Evolutionary conservation across 2,113 vertebrate genomes (phyloP), one percentile per base, ranked within the genome.

Genomic region (Phyllostomus discolor): DNA sequence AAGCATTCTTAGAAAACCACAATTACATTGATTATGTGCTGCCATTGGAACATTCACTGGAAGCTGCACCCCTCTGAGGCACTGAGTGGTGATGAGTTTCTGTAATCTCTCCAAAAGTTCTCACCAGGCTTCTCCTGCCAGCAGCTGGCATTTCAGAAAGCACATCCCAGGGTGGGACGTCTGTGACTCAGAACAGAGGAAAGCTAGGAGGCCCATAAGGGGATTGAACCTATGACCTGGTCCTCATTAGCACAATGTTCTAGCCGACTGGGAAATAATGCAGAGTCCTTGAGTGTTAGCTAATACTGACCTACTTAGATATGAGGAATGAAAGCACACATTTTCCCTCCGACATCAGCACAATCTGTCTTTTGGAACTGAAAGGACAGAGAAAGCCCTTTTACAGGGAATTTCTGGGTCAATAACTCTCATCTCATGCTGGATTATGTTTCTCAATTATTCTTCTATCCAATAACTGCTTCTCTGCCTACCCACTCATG

Each of bases 261-360:
- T 82, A 90, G 91, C 91, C 33, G 57, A 75, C 90, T 50, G 94
- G 73, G 95, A 98, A 96, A 92, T 92, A 96, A 94, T 73, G 86
- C 94, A 92, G 96, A 72, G 92, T 97, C 91, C 95, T 93, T 96
- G 89, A 94, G 95, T 96, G 97, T 97, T 94, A 97, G 95, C 97
- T 97, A 97, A 97, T 93, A 91, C 96, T 97, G 97, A 98, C 97
- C 97, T 96, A 97, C 93, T 97, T 97, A 97, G 94, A 97, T 95
- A 97, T 64, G 84, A 50, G 85, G 87, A 84, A 89, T 75, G 84
- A 95, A 96, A 81, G 96, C 93, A 46, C 91, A 94, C 92, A 94
- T 82, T 96, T 91, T 90, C 95, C 76, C 95, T 85, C 72, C 35
- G 4, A 96, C 96, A 96, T 94, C 94, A 95, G 95, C 95, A 97